Conservation (phyloP, 2,888 invertebrate species). For the Cataglyphis rosenhaueri region DNA sequence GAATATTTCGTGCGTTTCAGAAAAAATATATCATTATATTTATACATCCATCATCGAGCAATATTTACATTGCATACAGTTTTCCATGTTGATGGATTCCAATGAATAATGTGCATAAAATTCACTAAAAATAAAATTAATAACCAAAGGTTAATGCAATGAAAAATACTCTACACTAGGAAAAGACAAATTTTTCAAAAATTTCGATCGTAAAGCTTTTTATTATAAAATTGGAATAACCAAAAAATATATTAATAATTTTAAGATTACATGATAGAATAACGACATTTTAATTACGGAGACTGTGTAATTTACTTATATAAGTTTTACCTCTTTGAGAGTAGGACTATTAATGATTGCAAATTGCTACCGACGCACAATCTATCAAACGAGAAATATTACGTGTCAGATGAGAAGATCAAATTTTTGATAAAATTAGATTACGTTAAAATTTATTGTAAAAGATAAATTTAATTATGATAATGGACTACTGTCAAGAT, state of each 20-base stretch:
- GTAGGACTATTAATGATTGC: neutral
- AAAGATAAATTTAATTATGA: conserved; percentile 10
- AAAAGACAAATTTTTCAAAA: neutral
- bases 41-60: neutral
- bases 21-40: neutral
- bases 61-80: neutral
- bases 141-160: too few species aligned
- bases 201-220: neutral
- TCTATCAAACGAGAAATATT: conserved; percentile 8
- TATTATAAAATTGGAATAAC: neutral
- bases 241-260: neutral
- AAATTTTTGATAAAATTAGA: neutral
- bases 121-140: neutral
- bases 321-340: too few species aligned
- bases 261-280: neutral
- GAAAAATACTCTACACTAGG: neutral
- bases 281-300: conserved; percentile 6
- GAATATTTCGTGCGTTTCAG: neutral
- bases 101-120: neutral
- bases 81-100: conserved; percentile 1
- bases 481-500: neutral
- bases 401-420: neutral
- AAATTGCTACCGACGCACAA: neutral
- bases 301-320: neutral
- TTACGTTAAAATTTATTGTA: neutral